Evolutionary conservation across 1,140 invertebrate genomes (phyloP).

Genomic region (Dendrolimus punctatus): DNA sequence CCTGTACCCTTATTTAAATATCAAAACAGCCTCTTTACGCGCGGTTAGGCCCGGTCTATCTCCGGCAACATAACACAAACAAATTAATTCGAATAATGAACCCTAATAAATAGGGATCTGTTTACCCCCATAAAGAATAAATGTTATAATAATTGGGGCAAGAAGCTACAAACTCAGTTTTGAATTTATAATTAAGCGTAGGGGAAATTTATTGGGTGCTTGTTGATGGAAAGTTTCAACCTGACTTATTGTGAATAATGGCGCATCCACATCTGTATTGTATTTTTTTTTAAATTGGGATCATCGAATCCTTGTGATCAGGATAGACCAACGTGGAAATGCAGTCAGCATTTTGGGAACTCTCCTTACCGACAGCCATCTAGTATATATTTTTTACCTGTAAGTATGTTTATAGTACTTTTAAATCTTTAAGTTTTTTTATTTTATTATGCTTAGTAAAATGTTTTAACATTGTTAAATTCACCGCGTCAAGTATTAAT

Average conservation of each 20-base stretch:
- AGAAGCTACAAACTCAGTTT: constrained; percentile 57
- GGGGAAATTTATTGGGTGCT: constrained; percentile 59
- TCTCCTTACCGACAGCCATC: no score
- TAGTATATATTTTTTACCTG: no score
- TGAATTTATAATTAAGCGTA: constrained; percentile 44
- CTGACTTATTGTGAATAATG: background rate
- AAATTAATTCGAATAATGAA: constrained; percentile 70
- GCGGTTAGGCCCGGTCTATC: constrained; percentile 40
- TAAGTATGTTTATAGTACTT: no score
- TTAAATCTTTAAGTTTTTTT: no score
- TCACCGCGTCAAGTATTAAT: no score
- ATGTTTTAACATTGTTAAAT: no score
- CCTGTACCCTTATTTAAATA: constrained; percentile 65
- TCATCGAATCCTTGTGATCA: no score
- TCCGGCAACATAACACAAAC: constrained; percentile 65
- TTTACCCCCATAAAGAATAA: constrained; percentile 67
- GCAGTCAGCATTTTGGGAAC: no score
- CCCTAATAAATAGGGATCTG: constrained; percentile 67
- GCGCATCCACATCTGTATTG: no score
- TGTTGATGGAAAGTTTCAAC: constrained; percentile 24
- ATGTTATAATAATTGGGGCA: constrained; percentile 66
- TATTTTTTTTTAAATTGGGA: no score
- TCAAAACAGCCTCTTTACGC: constrained; percentile 59
- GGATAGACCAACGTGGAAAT: no score
- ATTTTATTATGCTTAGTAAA: no score